Percentiles rank a stretch among this genome's conserved stretches.
Evolutionary conservation across 2,797 vertebrate species (phyloP).

Genomic region (Malacoraja senta): DNA sequence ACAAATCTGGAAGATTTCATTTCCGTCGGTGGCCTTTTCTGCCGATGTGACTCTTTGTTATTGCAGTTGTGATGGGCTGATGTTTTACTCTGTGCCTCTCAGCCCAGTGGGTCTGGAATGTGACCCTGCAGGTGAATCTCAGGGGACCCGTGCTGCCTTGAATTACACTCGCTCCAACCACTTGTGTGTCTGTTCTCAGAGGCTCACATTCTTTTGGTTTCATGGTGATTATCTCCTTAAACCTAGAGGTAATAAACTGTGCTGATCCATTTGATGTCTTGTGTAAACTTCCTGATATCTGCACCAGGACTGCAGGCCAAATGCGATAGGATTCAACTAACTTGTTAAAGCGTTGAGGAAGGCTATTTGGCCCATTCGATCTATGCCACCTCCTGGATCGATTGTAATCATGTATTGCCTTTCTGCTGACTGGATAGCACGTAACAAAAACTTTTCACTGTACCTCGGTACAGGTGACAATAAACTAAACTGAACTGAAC

Average conservation of each 20-base stretch:
- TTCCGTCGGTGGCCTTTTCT: neutral
- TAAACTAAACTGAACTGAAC: too few relatives aligned
- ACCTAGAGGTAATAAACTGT: neutral
- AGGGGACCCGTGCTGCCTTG: neutral
- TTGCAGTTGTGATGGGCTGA: neutral
- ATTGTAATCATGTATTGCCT: too few relatives aligned
- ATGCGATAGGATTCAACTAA: neutral
- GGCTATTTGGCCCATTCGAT: too few relatives aligned
- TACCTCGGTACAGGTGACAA: too few relatives aligned
- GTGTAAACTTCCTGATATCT: neutral
- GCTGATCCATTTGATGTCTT: neutral
- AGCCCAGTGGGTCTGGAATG: neutral
- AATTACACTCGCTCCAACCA: neutral
- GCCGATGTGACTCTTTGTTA: neutral
- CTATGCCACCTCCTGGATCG: too few relatives aligned
- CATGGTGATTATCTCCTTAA: neutral
- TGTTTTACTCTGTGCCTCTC: neutral
- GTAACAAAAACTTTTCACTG: too few relatives aligned
- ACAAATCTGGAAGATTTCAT: neutral
- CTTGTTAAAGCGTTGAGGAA: too few relatives aligned
- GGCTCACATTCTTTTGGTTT: neutral
- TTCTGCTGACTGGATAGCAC: too few relatives aligned
- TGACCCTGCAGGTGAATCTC: neutral
- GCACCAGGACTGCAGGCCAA: neutral
- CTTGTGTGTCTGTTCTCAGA: neutral